Base-by-base conservation (phyloP, 2,797 vertebrate genomes). In the Atherinosoma microstoma region DNA sequence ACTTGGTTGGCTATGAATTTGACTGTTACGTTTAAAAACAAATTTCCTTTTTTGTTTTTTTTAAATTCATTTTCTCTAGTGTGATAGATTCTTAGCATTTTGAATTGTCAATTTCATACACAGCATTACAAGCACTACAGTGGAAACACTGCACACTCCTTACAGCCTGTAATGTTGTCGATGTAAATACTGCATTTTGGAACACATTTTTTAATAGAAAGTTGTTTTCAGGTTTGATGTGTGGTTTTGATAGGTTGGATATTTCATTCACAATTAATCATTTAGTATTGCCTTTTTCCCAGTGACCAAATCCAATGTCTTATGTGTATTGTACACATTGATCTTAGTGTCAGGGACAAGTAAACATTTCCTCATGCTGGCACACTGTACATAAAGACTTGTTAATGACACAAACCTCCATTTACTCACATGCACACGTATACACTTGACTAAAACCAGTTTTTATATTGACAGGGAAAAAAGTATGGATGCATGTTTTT, bases 241-340 rank as follows among this genome's bases (percentile, higher is more conserved):
- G 84, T 90, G 79, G 61, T 90, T 91, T 91, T 89, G 71, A 85
- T 89, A 87, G 81, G 73, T 86, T 93, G 71, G 71, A 87, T 89
- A 87, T 93, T 88, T 88, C 67, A 87, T 83, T 92, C 79, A 90
- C 87, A 85, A 82, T 73, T 90, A 84, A 90, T 92, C 70, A 85
- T 88, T 92, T 87, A 85, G 88, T 93, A 85, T 89, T 93, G 89
- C 92, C 91, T 82, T 89, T 84, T 67, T 87, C 89, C 91, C 88
- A 70, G 79, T 86, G 92, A 94, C 92, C 92, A 94, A 94, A 91
- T 93, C 87, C 87, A 91, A 91, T 92, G 92, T 94, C 85, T 93
- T 93, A 91, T 84, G 86, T 93, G 88, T 91, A 82, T 64, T 79
- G 81, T 86, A 91, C 89, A 93, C 90, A 88, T 91, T 77, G 82